Conservation (phyloP, 2,113 vertebrate species). For the Protomyctophum bolini region DNA sequence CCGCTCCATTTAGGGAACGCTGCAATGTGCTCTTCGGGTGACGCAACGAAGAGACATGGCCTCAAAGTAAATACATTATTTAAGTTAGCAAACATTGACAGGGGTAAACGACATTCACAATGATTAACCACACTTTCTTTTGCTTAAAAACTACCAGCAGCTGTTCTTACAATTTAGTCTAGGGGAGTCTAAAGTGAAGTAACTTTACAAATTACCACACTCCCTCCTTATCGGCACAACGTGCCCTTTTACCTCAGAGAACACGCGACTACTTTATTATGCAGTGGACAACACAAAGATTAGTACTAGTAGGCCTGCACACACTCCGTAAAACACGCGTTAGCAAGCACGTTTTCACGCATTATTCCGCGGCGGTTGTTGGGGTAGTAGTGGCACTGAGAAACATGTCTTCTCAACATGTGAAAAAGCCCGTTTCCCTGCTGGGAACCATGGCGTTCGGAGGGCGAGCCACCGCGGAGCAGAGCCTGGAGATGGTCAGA, state of each 20-base stretch:
- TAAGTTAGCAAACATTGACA: slow-evolving; percentile 21
- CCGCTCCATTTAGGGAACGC: not conserved
- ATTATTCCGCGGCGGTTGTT: not conserved
- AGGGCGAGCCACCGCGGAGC: slow-evolving; percentile 76
- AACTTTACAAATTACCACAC: slow-evolving; percentile 61
- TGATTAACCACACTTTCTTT: slow-evolving; percentile 34
- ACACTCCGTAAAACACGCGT: not conserved
- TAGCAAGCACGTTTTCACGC: slow-evolving; percentile 3
- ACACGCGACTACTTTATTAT: slow-evolving; percentile 39
- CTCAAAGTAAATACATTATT: slow-evolving; percentile 24
- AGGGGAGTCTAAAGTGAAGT: not conserved
- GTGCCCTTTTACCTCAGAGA: slow-evolving; percentile 45
- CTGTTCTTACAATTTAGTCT: no score
- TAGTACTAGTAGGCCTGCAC: slow-evolving; percentile 8
- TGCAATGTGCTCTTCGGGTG: not conserved
- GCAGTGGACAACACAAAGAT: slow-evolving; percentile 25
- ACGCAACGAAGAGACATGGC: slow-evolving; percentile 1
- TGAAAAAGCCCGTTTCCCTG: slow-evolving; percentile 72
- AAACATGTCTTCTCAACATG: slow-evolving; percentile 68
- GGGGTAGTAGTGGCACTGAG: not conserved
- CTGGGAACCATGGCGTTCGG: slow-evolving; percentile 92
- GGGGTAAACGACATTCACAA: slow-evolving; percentile 1
- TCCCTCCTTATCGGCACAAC: slow-evolving; percentile 45
- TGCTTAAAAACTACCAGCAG: not conserved
- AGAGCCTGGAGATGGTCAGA: slow-evolving; percentile 79